Evolutionary conservation across 2,888 invertebrate genomes (phyloP).

Genomic region (Acronicta alni): DNA sequence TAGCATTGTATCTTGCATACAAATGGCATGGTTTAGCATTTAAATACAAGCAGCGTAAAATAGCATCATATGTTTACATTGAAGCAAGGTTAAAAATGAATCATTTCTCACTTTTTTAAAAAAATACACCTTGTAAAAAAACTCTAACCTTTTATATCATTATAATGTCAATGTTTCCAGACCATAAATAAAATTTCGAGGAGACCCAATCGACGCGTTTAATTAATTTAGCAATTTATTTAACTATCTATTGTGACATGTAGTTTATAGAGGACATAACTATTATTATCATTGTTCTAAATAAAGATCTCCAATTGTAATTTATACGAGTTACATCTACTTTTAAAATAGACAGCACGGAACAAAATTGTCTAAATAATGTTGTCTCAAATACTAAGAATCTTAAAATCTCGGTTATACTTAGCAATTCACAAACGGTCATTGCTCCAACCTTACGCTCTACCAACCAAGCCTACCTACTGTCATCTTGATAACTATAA

Average conservation of each 20-base stretch:
- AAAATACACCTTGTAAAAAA: slow-evolving; percentile 13
- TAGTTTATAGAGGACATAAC: slow-evolving; percentile 29
- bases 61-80: slow-evolving; percentile 55
- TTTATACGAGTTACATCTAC: slow-evolving; percentile 9
- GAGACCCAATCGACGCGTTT: slow-evolving; percentile 15
- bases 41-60: slow-evolving; percentile 60
- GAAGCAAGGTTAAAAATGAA: slow-evolving; percentile 57
- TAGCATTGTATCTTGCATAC: slow-evolving; percentile 37
- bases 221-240: slow-evolving; percentile 43
- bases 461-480: slow-evolving; percentile 58
- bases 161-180: slow-evolving; percentile 25
- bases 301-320: slow-evolving; percentile 30
- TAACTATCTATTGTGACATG: slow-evolving; percentile 54
- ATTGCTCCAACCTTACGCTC: slow-evolving; percentile 68
- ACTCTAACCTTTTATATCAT: slow-evolving; percentile 12
- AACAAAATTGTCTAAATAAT: background rate
- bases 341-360: background rate
- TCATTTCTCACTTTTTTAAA: slow-evolving; percentile 38
- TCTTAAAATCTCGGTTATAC: slow-evolving; percentile 31
- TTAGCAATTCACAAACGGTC: slow-evolving; percentile 63
- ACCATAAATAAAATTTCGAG: slow-evolving; percentile 19
- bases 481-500: slow-evolving; percentile 40
- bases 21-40: slow-evolving; percentile 63
- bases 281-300: slow-evolving; percentile 35
- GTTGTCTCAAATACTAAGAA: slow-evolving; percentile 9